Conservation (phyloP, 1,140 invertebrate genomes). For the Drosophila teissieri region DNA sequence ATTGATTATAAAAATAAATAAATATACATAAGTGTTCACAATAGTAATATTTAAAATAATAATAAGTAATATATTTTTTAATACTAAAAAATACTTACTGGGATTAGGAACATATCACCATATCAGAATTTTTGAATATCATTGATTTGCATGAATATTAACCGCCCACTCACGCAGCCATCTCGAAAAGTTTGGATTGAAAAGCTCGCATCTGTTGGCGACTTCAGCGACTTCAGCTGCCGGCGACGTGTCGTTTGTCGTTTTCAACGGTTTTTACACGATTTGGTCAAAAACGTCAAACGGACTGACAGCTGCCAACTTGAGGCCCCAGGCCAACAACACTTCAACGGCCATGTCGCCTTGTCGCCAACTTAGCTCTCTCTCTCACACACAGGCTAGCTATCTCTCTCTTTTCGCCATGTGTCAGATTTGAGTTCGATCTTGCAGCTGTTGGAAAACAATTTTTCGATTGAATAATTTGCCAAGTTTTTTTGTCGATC, state of each 20-base stretch:
- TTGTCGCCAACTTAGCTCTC: conserved; percentile 33
- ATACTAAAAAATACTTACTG: too few species aligned
- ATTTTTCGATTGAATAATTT: conserved; percentile 80
- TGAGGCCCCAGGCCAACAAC: conserved; percentile 50
- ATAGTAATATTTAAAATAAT: too few species aligned
- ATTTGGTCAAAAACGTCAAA: conserved; percentile 80
- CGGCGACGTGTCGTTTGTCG: conserved; percentile 63
- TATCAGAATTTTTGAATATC: too few species aligned
- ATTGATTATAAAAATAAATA: too few species aligned
- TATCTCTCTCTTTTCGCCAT: conserved; percentile 24
- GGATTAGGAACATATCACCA: too few species aligned
- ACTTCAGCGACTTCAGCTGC: conserved; percentile 38
- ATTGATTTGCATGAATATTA: neutral
- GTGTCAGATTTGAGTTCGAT: conserved; percentile 65
- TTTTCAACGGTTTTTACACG: conserved; percentile 78
- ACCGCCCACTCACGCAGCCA: conserved; percentile 18
- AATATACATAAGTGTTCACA: too few species aligned
- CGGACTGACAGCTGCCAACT: conserved; percentile 62
- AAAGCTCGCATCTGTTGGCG: conserved; percentile 60
- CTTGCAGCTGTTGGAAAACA: conserved; percentile 73
- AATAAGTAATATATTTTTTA: too few species aligned
- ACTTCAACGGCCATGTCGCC: conserved; percentile 56
- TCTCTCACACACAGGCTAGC: too few species aligned
- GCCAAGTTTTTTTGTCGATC: conserved; percentile 44
- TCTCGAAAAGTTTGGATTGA: conserved; percentile 18